A percentile compares a stretch with the other conserved stretches of the same genome.
Evolutionary conservation across 2,888 invertebrate species (phyloP).

Genomic region (Agonum fuliginosum): DNA sequence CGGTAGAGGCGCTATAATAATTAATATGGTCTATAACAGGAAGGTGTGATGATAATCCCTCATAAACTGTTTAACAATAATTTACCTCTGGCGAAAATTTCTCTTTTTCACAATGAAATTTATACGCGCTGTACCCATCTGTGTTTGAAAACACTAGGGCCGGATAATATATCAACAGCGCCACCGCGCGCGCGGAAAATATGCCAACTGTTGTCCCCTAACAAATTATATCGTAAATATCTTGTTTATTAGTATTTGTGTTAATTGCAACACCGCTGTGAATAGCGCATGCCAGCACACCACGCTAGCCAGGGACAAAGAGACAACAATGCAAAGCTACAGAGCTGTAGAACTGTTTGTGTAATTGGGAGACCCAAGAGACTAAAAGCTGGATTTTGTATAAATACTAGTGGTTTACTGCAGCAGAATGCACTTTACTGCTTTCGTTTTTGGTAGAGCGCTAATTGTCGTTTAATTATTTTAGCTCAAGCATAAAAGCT

Average conservation of each 20-base stretch:
- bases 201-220: conserved; percentile 34
- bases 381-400: background rate
- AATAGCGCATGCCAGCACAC: too few relatives aligned
- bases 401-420: conserved; percentile 9
- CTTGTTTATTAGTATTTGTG: conserved; percentile 49
- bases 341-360: background rate
- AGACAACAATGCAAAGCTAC: background rate
- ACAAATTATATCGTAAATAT: conserved; percentile 55
- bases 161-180: conserved; percentile 1
- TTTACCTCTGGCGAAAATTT: background rate
- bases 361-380: background rate
- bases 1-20: too few relatives aligned
- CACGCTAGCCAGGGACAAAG: background rate
- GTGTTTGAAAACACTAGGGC: conserved; percentile 10
- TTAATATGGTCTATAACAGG: too few relatives aligned
- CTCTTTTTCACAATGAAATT: conserved; percentile 20
- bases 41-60: too few relatives aligned
- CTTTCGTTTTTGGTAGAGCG: background rate
- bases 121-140: background rate
- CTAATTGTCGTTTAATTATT: conserved; percentile 17
- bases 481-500: background rate
- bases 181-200: conserved; percentile 8
- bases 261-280: conserved; percentile 33
- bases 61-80: too few relatives aligned
- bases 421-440: background rate